These are phyloP conservation scores for Intellagama lesueurii DNA, from an alignment of 2,797 vertebrate species.

Conservation along the genomic window DNA sequence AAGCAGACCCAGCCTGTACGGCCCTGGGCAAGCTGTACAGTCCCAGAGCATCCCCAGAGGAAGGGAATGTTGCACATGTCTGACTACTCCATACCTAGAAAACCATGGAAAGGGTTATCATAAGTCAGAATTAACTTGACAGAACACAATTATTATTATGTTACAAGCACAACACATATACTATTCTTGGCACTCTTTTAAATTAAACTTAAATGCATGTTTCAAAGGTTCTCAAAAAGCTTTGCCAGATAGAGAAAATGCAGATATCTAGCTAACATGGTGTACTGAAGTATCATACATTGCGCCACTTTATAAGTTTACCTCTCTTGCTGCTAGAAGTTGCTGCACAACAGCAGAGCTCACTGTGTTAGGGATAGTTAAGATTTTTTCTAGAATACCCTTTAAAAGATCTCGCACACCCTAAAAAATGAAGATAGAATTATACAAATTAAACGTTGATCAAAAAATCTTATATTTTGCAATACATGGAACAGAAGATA, in stretches of 20 bases:
- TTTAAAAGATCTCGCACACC: constrained; percentile 96
- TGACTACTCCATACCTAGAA: too few species aligned
- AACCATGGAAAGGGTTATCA: too few species aligned
- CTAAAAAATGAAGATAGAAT: constrained; percentile 71
- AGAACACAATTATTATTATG: background rate
- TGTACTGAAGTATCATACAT: background rate
- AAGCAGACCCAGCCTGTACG: too few species aligned
- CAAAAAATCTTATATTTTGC: background rate
- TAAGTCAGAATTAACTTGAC: too few species aligned
- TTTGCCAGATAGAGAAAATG: background rate
- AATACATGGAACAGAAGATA: background rate
- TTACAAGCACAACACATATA: background rate
- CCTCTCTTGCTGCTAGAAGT: constrained; percentile 93
- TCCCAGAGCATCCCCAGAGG: too few species aligned
- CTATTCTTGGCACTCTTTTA: background rate
- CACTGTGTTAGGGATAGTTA: constrained; percentile 93
- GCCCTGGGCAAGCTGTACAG: too few species aligned
- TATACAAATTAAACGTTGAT: background rate
- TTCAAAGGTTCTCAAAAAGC: background rate
- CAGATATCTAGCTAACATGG: background rate
- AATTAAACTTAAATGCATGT: background rate
- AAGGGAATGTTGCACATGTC: too few species aligned
- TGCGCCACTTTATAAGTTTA: constrained; percentile 53
- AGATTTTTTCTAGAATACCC: constrained; percentile 94
- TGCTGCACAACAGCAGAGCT: constrained; percentile 98